Percentiles rank a stretch among this genome's conserved stretches.
phyloP scores from a whole-genome alignment of 2,797 vertebrate genomes.

The Leptoclinus maculatus region DNA sequence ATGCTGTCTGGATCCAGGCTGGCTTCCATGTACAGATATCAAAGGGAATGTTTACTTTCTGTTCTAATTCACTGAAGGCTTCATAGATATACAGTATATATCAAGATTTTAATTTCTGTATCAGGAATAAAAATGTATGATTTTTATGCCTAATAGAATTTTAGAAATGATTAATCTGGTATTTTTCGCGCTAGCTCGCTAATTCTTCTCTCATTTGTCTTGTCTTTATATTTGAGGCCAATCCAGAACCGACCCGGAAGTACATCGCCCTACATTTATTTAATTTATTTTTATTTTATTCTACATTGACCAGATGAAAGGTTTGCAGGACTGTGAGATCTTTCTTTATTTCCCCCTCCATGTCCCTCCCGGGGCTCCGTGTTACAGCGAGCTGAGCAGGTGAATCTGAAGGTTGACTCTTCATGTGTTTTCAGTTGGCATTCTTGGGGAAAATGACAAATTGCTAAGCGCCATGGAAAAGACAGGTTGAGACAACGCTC shows the following conservation, averaged over 20 bases:
- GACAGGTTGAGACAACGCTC: slow-evolving; percentile 10
- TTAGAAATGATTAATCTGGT: background rate
- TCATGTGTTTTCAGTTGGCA: background rate
- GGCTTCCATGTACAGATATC: background rate
- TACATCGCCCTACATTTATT: too few species aligned
- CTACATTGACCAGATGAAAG: background rate
- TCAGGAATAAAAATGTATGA: background rate
- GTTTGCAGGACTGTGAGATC: background rate
- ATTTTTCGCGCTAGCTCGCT: background rate
- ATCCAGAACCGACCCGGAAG: background rate
- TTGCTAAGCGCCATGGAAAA: background rate
- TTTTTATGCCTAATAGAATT: background rate
- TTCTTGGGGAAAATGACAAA: background rate
- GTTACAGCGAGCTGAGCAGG: background rate
- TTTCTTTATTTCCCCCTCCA: background rate
- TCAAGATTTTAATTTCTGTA: background rate
- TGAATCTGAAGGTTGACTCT: background rate
- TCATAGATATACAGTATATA: background rate
- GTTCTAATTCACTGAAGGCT: background rate
- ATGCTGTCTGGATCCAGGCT: background rate
- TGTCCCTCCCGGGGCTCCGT: background rate
- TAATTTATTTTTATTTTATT: background rate
- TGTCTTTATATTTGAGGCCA: background rate
- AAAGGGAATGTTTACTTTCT: background rate
- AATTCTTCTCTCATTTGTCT: too few species aligned